phyloP scores from a whole-genome alignment of 1,140 invertebrate genomes.

The Micrasema minimum region DNA sequence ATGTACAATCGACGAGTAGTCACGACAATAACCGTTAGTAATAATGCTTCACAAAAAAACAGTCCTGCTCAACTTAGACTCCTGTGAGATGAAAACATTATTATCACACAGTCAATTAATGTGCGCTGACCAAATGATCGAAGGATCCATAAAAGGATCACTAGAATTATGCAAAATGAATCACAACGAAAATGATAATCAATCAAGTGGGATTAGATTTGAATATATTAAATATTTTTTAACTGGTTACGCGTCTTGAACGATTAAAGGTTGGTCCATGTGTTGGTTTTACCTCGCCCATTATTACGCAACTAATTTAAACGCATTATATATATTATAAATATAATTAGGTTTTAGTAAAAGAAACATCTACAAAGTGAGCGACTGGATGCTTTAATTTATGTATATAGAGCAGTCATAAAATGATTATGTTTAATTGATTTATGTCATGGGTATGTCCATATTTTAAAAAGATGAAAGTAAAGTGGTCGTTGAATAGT shows the following conservation, averaged over 20 bases:
- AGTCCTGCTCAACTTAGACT: too few relatives aligned
- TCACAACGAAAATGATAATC: conserved; percentile 15
- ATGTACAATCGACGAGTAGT: too few relatives aligned
- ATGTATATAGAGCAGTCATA: conserved; percentile 4
- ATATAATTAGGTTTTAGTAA: conserved; percentile 1
- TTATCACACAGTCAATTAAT: background rate
- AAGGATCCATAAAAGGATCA: conserved; percentile 15
- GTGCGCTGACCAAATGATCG: background rate
- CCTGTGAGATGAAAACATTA: too few relatives aligned
- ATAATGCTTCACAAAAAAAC: too few relatives aligned
- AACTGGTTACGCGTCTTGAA: background rate
- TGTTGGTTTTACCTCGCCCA: background rate
- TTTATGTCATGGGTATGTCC: background rate
- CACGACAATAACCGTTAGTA: too few relatives aligned
- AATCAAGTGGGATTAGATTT: conserved; percentile 15
- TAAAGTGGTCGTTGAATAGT: too few relatives aligned
- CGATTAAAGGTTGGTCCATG: background rate
- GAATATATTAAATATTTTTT: conserved; percentile 2
- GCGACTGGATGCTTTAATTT: background rate
- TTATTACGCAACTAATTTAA: background rate
- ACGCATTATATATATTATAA: too few relatives aligned
- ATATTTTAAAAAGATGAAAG: too few relatives aligned
- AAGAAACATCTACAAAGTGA: too few relatives aligned
- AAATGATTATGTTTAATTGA: conserved; percentile 1
- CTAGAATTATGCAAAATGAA: background rate